Evolutionary conservation across 2,797 vertebrate species (phyloP).

Genomic region (Rhinatrema bivittatum): DNA sequence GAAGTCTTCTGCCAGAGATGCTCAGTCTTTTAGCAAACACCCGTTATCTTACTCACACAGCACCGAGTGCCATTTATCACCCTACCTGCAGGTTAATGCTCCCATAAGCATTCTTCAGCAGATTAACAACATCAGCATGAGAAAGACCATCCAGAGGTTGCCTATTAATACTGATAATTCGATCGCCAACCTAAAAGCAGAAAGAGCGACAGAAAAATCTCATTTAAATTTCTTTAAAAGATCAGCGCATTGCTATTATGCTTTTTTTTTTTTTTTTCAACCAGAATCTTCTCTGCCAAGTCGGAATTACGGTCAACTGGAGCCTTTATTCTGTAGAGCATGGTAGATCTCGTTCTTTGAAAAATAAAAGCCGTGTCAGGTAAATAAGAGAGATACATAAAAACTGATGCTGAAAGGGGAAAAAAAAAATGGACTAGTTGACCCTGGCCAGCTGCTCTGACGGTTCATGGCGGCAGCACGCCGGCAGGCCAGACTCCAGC

Average conservation of each 20-base stretch:
- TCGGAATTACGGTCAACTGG: slow-evolving; percentile 15
- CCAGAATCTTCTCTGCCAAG: slow-evolving; percentile 29
- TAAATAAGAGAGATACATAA: no score
- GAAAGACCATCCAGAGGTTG: slow-evolving; percentile 77
- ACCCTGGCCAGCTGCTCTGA: no score
- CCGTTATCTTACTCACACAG: slow-evolving; percentile 55
- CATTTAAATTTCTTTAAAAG: slow-evolving; percentile 47
- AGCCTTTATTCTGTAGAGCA: no score
- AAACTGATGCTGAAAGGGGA: no score
- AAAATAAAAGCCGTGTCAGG: no score
- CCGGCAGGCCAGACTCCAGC: no score
- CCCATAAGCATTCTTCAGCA: slow-evolving; percentile 86
- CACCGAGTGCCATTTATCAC: slow-evolving; percentile 39
- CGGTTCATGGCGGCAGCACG: no score
- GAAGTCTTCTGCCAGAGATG: slow-evolving; percentile 39
- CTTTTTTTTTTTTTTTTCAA: no score
- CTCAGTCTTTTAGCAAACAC: slow-evolving; percentile 22
- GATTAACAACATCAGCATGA: slow-evolving; percentile 80
- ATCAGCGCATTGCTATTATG: slow-evolving; percentile 17
- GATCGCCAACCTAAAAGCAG: slow-evolving; percentile 81
- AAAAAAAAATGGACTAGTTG: no score
- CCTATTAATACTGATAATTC: slow-evolving; percentile 87
- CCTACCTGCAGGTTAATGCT: slow-evolving; percentile 81
- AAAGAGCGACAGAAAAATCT: slow-evolving; percentile 51
- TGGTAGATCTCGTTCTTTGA: no score